Evolutionary conservation across 2,113 vertebrate genomes (phyloP), one percentile per base, ranked within the genome.

Genomic region (Sturnus vulgaris): DNA sequence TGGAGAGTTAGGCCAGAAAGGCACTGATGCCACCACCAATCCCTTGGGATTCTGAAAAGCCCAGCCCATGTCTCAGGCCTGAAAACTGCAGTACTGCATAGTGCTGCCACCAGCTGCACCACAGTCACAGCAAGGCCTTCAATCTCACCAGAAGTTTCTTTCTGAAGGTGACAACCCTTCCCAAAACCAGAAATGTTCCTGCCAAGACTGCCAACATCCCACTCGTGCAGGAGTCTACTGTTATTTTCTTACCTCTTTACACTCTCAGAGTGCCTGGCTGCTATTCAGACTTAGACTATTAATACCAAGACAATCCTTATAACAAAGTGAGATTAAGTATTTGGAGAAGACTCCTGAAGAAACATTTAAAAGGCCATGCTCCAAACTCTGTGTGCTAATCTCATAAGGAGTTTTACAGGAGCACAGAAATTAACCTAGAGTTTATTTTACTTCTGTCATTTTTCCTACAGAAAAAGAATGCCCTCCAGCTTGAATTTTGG

Each of bases 391-490:
- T 55, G 79, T 59, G 79, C n/a, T 91, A 92, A 86, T 66, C 71
- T 92, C 75, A 59, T 57, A 86, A 56, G 81, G 55, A 78, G 53
- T 92, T 93, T 87, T 50, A 79, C 6, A 17, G 47, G 25, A 92
- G 65, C 52, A 61, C n/a, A 94, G 42, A 86, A 94, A 87, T 31
- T 40, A 82, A 95, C 95, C 35, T 66, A 50, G 22, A 87, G 56
- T 82, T 95, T 94, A 88, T 87, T 82, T 61, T 81, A 91, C 50
- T 78, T 95, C 86, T 65, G 17, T 81, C 18, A 56, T 53, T 95
- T 91, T 77, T 86, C 59, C n/a, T 68, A 60, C 31, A 73, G 53
- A 86, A 72, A 76, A 94, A 78, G 19, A 59, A 86, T 63, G n/a
- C 13, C 70, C 53, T 84, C 53, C 52, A 69, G n/a, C 42, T 65